Evolutionary conservation across 2,888 invertebrate species (phyloP).

Genomic region (Cyaniris semiargus): DNA sequence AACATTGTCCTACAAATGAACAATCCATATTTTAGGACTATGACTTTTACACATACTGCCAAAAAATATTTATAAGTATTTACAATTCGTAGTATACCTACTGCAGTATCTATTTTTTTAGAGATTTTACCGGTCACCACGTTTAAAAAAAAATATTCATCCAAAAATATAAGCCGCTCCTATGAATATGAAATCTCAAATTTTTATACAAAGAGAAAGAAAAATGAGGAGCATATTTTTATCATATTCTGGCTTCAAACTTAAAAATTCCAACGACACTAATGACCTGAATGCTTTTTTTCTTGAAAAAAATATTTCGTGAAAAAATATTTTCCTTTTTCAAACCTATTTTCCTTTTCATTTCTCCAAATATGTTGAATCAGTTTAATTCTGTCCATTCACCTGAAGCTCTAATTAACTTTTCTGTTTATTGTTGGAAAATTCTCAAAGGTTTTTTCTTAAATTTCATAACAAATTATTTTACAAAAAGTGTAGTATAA

Average conservation of each 20-base stretch:
- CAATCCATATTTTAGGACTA: too few species aligned
- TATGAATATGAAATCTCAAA: background rate
- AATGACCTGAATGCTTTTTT: constrained; percentile 4
- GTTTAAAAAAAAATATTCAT: background rate
- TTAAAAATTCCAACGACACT: constrained; percentile 5
- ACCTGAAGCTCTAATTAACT: constrained; percentile 10
- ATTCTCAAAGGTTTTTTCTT: background rate
- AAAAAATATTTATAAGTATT: too few species aligned
- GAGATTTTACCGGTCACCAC: background rate
- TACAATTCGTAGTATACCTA: too few species aligned
- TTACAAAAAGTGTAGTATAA: background rate
- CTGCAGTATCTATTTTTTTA: background rate
- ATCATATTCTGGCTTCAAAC: background rate
- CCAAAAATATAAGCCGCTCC: background rate
- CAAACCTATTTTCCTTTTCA: constrained; percentile 10
- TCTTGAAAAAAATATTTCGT: background rate
- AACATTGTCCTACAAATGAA: too few species aligned
- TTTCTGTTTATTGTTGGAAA: background rate
- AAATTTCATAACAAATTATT: background rate
- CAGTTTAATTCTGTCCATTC: constrained; percentile 26
- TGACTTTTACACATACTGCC: too few species aligned
- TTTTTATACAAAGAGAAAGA: background rate
- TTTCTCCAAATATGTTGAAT: constrained; percentile 19
- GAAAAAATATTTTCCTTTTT: background rate
- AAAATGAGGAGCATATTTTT: constrained; percentile 1